phyloP scores from a whole-genome alignment of 2,888 invertebrate species.

The Bibio marci region DNA sequence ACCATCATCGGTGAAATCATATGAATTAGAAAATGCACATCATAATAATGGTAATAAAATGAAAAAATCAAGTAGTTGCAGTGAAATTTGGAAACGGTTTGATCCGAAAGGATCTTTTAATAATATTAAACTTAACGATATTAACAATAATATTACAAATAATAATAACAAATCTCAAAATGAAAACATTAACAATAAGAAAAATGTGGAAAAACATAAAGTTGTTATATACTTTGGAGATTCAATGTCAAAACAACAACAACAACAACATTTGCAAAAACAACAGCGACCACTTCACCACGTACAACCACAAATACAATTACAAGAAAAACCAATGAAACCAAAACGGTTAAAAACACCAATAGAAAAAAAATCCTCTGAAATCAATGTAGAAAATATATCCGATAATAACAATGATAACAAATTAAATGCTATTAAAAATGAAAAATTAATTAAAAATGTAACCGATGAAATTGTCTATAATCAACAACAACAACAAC shows the following conservation, averaged over 20 bases:
- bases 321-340: conserved; percentile 21
- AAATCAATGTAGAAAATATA: conserved; percentile 4
- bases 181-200: background rate
- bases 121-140: background rate
- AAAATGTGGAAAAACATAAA: conserved; percentile 33
- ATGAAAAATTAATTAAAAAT: background rate
- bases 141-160: too few relatives aligned
- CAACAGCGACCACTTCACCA: background rate
- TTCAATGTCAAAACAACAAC: conserved; percentile 27
- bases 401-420: background rate
- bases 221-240: conserved; percentile 61
- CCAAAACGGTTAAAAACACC: conserved; percentile 7
- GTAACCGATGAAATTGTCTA: background rate
- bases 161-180: too few relatives aligned
- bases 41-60: conserved; percentile 1
- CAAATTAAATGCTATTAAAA: background rate
- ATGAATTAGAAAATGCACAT: too few relatives aligned
- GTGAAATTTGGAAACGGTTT: conserved; percentile 3
- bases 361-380: background rate
- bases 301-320: conserved; percentile 6
- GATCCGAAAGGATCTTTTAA: background rate
- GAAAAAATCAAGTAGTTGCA: conserved; percentile 3
- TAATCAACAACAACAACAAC: background rate
- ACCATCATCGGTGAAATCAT: too few relatives aligned
- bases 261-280: conserved; percentile 2